Conservation (phyloP, 2,888 invertebrate genomes). For the Alcis repandata region DNA sequence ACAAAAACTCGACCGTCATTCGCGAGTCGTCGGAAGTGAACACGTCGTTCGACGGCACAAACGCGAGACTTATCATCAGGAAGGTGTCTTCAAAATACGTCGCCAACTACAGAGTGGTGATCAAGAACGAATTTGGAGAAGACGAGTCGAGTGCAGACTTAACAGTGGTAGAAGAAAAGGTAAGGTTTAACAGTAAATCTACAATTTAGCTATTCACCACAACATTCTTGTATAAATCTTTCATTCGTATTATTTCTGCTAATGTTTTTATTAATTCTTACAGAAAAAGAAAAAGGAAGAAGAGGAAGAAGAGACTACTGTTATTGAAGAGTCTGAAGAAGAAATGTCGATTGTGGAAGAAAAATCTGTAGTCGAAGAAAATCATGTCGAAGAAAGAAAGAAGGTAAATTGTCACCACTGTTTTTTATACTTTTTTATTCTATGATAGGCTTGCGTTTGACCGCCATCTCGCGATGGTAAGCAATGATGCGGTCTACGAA, state of each 20-base stretch:
- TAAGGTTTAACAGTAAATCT: constrained; percentile 43
- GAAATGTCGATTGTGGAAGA: constrained; percentile 82
- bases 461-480: no score
- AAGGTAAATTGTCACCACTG: constrained; percentile 65
- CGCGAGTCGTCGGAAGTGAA: constrained; percentile 92
- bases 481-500: no score
- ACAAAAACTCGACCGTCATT: constrained; percentile 92
- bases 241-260: no score
- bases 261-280: constrained; percentile 14
- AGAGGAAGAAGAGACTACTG: constrained; percentile 77
- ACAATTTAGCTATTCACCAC: neutral
- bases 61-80: constrained; percentile 92
- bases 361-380: constrained; percentile 82
- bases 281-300: constrained; percentile 86
- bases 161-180: constrained; percentile 90
- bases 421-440: no score
- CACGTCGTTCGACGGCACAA: constrained; percentile 94
- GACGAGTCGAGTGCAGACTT: constrained; percentile 95
- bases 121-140: constrained; percentile 96
- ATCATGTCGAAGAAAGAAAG: constrained; percentile 81
- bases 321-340: constrained; percentile 82
- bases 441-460: no score
- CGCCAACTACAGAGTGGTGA: constrained; percentile 94
- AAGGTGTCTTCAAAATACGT: constrained; percentile 91
- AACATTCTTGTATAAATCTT: no score